Conservation (phyloP, 2,888 invertebrate genomes). For the Polyploca ridens region DNA sequence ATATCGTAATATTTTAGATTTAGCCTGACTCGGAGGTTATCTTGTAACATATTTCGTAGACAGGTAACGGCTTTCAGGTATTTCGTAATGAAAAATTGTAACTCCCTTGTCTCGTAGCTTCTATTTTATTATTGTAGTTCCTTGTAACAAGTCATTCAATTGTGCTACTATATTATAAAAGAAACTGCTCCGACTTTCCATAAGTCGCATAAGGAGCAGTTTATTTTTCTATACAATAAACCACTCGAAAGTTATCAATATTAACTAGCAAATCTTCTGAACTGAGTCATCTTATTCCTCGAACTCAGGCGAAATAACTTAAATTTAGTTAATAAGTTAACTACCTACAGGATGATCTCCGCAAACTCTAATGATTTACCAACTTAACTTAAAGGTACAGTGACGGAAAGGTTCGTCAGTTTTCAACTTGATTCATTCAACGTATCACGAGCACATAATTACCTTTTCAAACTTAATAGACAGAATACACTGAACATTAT, state of each 20-base stretch:
- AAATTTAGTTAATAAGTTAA: neutral
- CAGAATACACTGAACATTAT: no score
- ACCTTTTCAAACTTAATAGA: no score
- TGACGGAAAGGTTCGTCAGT: no score
- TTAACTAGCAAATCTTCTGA: neutral
- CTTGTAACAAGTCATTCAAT: neutral
- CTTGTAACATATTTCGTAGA: slow-evolving; percentile 1
- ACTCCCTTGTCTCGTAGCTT: neutral
- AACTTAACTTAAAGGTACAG: no score
- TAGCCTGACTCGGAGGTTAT: slow-evolving; percentile 1
- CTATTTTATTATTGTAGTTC: neutral
- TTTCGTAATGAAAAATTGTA: neutral
- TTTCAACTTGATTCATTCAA: no score
- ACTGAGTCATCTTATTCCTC: neutral
- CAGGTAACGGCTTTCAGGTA: neutral
- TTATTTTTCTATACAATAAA: no score
- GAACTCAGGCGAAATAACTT: neutral
- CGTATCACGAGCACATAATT: no score
- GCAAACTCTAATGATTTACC: neutral
- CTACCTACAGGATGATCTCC: neutral
- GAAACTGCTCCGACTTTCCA: no score
- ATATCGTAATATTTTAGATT: slow-evolving; percentile 1
- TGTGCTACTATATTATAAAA: no score
- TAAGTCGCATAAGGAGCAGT: no score
- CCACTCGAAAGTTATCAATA: neutral